phyloP scores from a whole-genome alignment of 2,113 vertebrate genomes.

The Stigmatopora nigra region DNA sequence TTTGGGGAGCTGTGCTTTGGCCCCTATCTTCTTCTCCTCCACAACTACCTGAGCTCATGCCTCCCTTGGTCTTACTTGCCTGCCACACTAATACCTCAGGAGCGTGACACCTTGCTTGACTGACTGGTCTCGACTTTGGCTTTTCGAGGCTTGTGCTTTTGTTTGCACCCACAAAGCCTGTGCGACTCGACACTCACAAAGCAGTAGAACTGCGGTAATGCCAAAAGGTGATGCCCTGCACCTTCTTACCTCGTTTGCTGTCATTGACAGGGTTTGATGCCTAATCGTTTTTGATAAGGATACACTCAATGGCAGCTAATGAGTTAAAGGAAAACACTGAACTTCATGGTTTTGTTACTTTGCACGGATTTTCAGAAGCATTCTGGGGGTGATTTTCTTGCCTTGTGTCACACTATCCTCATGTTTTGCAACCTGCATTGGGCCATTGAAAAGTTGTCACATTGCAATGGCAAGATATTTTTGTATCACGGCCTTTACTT shows the following conservation, averaged over 20 bases:
- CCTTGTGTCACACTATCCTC: background rate
- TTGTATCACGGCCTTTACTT: too few relatives aligned
- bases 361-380: background rate
- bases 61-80: constrained; percentile 36
- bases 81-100: constrained; percentile 42
- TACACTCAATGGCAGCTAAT: too few relatives aligned
- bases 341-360: constrained; percentile 9
- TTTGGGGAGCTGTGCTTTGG: constrained; percentile 28
- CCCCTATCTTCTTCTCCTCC: constrained; percentile 30
- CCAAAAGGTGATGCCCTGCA: constrained; percentile 10
- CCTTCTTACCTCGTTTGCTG: constrained; percentile 5
- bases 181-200: constrained; percentile 22
- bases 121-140: constrained; percentile 17
- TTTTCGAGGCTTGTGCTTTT: constrained; percentile 15
- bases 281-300: too few relatives aligned
- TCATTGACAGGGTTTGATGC: too few relatives aligned
- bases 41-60: constrained; percentile 14
- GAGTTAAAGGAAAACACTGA: background rate
- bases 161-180: constrained; percentile 17
- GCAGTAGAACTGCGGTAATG: constrained; percentile 5
- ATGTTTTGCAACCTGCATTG: background rate
- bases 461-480: too few relatives aligned
- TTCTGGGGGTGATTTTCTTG: background rate
- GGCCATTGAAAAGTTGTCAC: background rate
- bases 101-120: background rate